Evolutionary conservation across 2,113 vertebrate genomes (phyloP).

Genomic region (Donacobius atricapilla): DNA sequence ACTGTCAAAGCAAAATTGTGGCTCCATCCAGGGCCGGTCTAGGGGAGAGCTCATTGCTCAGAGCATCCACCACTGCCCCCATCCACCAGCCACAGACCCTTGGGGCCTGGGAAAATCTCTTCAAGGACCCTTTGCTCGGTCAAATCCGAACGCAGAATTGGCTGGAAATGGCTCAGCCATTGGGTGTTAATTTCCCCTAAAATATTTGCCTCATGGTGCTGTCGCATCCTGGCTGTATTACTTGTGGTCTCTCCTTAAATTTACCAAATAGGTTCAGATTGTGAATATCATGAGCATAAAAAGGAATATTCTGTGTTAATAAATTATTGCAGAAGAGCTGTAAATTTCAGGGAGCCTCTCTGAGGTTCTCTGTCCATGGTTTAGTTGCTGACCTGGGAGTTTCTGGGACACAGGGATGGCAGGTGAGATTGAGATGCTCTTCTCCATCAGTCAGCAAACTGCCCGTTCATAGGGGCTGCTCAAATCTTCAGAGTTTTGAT

Average conservation of each 20-base stretch:
- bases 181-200: not conserved
- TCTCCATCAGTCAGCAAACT: not conserved
- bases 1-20: not conserved
- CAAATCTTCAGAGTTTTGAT: not conserved
- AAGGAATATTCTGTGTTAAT: not conserved
- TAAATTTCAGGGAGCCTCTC: not conserved
- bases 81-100: not conserved
- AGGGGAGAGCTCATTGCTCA: not conserved
- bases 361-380: not conserved
- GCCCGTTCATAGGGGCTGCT: not conserved
- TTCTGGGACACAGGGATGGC: not conserved
- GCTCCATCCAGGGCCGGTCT: not conserved
- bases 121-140: not conserved
- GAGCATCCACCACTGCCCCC: not conserved
- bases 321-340: not conserved
- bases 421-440: too few relatives aligned
- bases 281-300: not conserved
- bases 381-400: not conserved
- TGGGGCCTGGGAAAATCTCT: not conserved
- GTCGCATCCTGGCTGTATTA: not conserved
- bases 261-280: not conserved
- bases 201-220: rapidly evolving
- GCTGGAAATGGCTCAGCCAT: not conserved
- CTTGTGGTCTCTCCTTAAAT: not conserved
- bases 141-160: not conserved